Base-by-base conservation (phyloP, 2,888 invertebrate genomes). In the Candidula unifasciata region DNA sequence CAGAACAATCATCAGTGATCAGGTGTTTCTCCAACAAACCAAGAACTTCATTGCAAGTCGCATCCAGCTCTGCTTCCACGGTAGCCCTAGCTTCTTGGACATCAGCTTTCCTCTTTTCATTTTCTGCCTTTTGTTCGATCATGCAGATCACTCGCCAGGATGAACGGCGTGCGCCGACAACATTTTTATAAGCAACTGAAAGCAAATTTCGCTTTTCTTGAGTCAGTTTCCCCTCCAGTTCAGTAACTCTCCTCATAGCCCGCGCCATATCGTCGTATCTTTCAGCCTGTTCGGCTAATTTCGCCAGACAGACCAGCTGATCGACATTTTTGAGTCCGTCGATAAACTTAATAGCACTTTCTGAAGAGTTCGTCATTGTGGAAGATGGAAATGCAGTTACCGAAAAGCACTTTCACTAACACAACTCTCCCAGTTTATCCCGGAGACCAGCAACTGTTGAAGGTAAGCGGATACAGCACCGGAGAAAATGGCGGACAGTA, bases 1-100 rank as follows among this genome's bases (percentile, higher is more conserved):
- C 98, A 94, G 98, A 97, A 95, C 97, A 98, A 95, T 97, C 98
- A 96, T 98, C 98, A 94, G 98, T 97, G 95, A 99, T 98, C 95
- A 99, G 96, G 96, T 97, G 97, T 95, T 98, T 98, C 95, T 99
- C 98, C 94, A 99, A 96, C 94, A 99, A 96, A 95, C 97, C 96
- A 96, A 99, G 95, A 93, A 99, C 99, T 95, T 99, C 99, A 95
- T 98, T 97, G 96, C 99, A 99, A 95, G 99, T 99, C 95, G 98
- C 98, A 95, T 98, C 96, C 94, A 99, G 96, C 95, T 99, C 99
- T 95, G 97, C 97, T 95, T 99, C 99, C 93, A 99, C 98, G 95
- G 98, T 98, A 96, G 98, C 98, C 95, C 99, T 96, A 96, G 99
- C 99, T 95, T 99, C 98, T 96, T 97, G 97, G 94, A 99, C 99